Evolutionary conservation across 2,888 invertebrate genomes (phyloP), one percentile per base, ranked within the genome.

Genomic region (Tridacna crocea): DNA sequence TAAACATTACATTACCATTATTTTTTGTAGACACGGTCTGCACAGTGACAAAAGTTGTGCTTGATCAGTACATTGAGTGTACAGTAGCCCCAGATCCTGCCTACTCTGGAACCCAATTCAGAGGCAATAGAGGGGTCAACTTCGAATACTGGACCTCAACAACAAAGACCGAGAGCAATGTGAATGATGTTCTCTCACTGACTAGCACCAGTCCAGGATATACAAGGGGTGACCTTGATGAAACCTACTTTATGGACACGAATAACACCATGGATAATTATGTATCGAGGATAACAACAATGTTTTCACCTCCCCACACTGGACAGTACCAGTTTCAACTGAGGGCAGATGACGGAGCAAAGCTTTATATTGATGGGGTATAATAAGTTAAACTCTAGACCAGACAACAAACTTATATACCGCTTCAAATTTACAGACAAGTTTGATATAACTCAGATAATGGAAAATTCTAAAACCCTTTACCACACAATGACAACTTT

Each of bases 241-340:
- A 89, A 26, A 80, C 87, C 0, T 82, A 80, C 77, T 82, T 83
- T 75, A 65, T 47, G 4, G 85, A 84, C 26, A 51, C 27, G 12
- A 78, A 83, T 27, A 70, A 79, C 22, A 77, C 77, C 0, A 81
- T 65, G 72, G 86, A 87, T 47, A 76, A 79, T 22, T 89, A 85
- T 82, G 89, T 88, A 36, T 83, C 85, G 12, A 87, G 85, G 61
- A 87, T 88, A 82, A 83, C 84, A 12, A 89, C 88, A 3, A 90
- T 86, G 73, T 91, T 92, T 79, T 77, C 89, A 17, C 89, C 91
- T 10, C 91, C 91, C 0, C 82, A 85, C 48, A 82, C 80, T 68
- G 90, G 90, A 46, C 80, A 85, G 8, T 92, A 91, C 79, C 63
- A 78, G 68, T 91, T 92, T 66, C 80, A 82, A 68, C 63, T 89